Percentiles rank a stretch among this genome's conserved stretches.
phyloP scores from a whole-genome alignment of 2,888 invertebrate genomes.

The Clistopyga incitator region DNA sequence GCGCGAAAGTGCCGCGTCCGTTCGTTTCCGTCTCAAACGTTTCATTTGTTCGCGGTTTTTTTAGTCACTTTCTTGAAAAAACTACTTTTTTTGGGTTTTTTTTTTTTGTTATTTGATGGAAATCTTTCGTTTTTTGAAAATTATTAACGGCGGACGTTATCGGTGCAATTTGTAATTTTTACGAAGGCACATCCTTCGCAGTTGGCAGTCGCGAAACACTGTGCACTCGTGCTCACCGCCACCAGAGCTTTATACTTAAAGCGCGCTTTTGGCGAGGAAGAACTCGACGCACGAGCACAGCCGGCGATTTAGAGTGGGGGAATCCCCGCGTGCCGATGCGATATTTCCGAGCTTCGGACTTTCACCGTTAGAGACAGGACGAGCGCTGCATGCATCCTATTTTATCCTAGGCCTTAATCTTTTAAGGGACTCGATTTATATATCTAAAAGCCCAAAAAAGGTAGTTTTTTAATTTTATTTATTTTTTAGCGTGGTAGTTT shows the following conservation, averaged over 20 bases:
- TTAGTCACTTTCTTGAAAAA: not conserved
- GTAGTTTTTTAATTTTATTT: no score
- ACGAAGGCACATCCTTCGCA: conserved; percentile 46
- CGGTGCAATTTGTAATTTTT: conserved; percentile 2
- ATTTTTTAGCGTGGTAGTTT: no score
- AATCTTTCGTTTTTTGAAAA: not conserved
- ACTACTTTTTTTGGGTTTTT: not conserved
- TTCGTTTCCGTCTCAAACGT: conserved; percentile 73
- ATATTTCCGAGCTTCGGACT: conserved; percentile 35
- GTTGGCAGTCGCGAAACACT: conserved; percentile 57
- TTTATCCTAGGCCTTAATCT: no score
- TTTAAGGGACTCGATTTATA: no score
- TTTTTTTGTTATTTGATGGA: not conserved
- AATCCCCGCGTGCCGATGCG: conserved; percentile 35
- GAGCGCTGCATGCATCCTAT: not conserved
- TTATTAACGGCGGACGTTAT: not conserved
- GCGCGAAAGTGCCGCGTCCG: conserved; percentile 72
- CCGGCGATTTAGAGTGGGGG: conserved; percentile 59
- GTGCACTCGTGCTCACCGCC: conserved; percentile 73
- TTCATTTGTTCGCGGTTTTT: conserved; percentile 69
- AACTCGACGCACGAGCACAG: conserved; percentile 51
- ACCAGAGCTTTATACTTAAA: conserved; percentile 78
- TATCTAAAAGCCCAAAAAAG: no score
- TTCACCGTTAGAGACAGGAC: conserved; percentile 7
- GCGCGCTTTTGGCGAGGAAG: conserved; percentile 72